Conservation (phyloP, 2,113 vertebrate species). For the Upupa epops region DNA sequence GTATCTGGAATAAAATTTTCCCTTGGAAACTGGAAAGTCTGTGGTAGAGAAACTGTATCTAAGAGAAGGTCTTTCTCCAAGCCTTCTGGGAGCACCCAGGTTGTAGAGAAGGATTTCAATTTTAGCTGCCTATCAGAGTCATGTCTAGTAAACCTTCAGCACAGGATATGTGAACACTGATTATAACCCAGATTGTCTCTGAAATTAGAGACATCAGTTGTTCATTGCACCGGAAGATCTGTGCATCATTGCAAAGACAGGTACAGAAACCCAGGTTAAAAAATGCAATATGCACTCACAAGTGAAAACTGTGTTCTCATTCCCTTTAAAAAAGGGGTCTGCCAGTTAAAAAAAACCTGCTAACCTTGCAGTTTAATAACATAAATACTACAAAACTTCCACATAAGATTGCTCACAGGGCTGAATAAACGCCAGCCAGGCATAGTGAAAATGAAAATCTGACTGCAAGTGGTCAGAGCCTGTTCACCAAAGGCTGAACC, state of each 20-base stretch:
- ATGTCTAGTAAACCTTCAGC: background rate
- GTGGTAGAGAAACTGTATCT: background rate
- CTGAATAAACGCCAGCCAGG: background rate
- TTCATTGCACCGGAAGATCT: background rate
- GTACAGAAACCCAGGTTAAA: background rate
- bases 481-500: constrained; percentile 5
- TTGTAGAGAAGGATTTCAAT: background rate
- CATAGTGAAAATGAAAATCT: background rate
- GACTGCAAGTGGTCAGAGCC: constrained; percentile 5
- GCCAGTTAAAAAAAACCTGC: background rate
- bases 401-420: background rate
- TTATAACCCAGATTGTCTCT: background rate
- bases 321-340: background rate
- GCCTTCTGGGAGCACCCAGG: background rate
- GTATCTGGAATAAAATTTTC: constrained; percentile 1
- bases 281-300: background rate
- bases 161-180: background rate
- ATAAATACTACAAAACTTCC: background rate
- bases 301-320: background rate
- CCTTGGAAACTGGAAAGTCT: background rate
- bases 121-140: background rate
- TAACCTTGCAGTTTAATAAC: background rate
- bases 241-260: background rate
- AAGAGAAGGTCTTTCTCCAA: background rate
- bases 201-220: background rate